phyloP scores from a whole-genome alignment of 2,113 vertebrate genomes.

The Rallus limicola region DNA sequence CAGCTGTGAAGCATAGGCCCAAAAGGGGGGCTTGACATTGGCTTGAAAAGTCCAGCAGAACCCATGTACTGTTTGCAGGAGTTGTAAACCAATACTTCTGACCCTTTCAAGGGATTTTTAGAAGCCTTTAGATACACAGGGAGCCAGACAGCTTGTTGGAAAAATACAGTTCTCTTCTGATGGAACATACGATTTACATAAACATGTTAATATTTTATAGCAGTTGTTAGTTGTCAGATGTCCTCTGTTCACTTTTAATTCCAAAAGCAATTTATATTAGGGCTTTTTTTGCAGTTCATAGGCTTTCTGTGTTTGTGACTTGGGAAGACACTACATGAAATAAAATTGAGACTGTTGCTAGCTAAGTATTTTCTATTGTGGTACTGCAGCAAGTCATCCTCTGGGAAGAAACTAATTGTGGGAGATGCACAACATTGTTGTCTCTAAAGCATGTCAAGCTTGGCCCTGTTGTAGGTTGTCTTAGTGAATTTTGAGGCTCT shows the following conservation, averaged over 20 bases:
- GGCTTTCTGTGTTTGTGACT: background rate
- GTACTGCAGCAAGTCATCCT: background rate
- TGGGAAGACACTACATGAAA: background rate
- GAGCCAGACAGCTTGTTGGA: background rate
- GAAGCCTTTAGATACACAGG: background rate
- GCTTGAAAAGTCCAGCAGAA: background rate
- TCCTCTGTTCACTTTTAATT: background rate
- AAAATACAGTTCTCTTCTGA: background rate
- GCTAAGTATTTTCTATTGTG: background rate
- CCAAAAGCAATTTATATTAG: background rate
- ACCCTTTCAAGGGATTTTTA: background rate
- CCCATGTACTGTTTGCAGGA: background rate
- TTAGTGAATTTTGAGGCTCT: background rate
- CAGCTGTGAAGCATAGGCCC: background rate
- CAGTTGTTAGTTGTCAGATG: background rate
- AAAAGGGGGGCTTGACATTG: background rate
- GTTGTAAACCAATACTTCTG: background rate
- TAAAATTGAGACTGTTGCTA: background rate
- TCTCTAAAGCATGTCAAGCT: background rate
- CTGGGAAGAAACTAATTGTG: background rate
- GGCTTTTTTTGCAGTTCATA: background rate
- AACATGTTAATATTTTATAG: background rate
- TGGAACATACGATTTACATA: background rate
- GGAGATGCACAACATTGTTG: rapidly evolving
- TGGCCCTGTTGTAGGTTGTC: background rate